Conservation (phyloP, 2,888 invertebrate species). For the Synanthedon vespiformis region DNA sequence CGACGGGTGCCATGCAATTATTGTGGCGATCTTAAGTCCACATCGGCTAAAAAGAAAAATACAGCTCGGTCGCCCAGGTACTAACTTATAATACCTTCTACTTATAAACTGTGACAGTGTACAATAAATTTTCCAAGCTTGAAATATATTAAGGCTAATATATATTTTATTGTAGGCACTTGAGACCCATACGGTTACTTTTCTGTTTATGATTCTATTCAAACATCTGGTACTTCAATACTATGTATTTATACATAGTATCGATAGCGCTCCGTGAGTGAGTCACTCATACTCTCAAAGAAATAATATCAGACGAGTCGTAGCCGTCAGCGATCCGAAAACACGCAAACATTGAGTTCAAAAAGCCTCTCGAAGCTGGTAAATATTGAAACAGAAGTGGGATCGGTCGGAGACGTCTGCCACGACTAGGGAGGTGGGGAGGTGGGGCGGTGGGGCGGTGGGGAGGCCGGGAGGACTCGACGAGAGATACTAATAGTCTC, state of each 20-base stretch:
- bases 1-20: too few relatives aligned
- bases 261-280: slow-evolving; percentile 28
- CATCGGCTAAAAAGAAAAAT: too few relatives aligned
- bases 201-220: too few relatives aligned
- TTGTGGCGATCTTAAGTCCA: too few relatives aligned
- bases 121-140: too few relatives aligned
- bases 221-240: too few relatives aligned
- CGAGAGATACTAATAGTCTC: slow-evolving; percentile 60
- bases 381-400: slow-evolving; percentile 70
- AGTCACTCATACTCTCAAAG: slow-evolving; percentile 63
- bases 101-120: too few relatives aligned
- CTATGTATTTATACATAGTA: not conserved
- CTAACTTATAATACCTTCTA: too few relatives aligned
- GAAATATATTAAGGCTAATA: too few relatives aligned
- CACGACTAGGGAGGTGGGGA: slow-evolving; percentile 19
- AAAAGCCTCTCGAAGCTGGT: slow-evolving; percentile 68
- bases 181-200: too few relatives aligned
- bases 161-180: too few relatives aligned
- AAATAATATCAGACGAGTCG: slow-evolving; percentile 59
- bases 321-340: slow-evolving; percentile 68
- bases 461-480: slow-evolving; percentile 5
- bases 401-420: slow-evolving; percentile 56
- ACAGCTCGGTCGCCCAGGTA: too few relatives aligned
- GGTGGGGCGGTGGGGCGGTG: slow-evolving; percentile 9
- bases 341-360: slow-evolving; percentile 68